phyloP scores from a whole-genome alignment of 1,140 invertebrate species.

The Aphis gossypii region DNA sequence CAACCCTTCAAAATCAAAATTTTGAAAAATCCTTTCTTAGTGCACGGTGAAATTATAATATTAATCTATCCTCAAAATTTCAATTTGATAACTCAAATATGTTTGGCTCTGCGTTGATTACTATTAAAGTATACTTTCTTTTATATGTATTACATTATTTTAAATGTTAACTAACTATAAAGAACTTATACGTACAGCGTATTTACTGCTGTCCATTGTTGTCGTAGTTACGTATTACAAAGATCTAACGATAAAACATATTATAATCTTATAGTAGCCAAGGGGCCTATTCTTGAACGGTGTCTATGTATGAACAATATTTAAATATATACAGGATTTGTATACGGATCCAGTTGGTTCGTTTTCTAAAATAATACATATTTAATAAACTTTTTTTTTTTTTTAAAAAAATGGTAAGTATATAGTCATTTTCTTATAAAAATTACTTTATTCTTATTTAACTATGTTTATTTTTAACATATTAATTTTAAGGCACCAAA shows the following conservation, averaged over 20 bases:
- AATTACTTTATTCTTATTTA: background rate
- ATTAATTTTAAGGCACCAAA: conserved; percentile 55
- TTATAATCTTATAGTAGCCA: background rate
- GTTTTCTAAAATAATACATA: background rate
- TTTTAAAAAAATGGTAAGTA: conserved; percentile 1
- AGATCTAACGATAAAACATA: background rate
- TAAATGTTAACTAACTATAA: background rate
- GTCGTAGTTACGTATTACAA: background rate
- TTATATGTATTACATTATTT: background rate
- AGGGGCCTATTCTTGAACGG: background rate
- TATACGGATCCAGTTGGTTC: background rate
- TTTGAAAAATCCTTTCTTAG: no score
- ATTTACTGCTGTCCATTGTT: background rate
- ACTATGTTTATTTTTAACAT: background rate
- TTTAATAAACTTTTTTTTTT: background rate
- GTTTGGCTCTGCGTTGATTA: no score
- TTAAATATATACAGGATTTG: background rate
- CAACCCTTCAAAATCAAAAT: no score
- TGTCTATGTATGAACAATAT: background rate
- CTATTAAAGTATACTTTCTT: no score
- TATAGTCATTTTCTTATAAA: background rate
- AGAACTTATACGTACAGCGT: no score
- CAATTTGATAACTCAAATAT: no score
- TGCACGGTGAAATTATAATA: no score
- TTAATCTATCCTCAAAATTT: no score